Conservation (phyloP, 1,140 invertebrate species). For the Leptopilina boulardi region DNA sequence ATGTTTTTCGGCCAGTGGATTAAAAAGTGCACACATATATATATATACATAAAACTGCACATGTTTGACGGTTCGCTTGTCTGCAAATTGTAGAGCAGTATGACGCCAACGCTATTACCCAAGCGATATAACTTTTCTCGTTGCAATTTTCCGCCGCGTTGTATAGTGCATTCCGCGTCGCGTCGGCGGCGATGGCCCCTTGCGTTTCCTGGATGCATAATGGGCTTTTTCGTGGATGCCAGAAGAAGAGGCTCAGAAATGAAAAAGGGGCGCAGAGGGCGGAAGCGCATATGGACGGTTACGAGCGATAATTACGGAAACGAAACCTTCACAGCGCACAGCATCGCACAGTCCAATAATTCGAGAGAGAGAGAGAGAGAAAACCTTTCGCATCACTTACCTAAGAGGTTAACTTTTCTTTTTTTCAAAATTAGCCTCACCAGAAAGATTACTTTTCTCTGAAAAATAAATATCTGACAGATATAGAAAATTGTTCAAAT, state of each 20-base stretch:
- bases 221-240: slow-evolving; percentile 54
- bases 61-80: slow-evolving; percentile 20
- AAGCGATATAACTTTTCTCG: slow-evolving; percentile 53
- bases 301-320: slow-evolving; percentile 55
- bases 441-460: too few relatives aligned
- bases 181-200: slow-evolving; percentile 1
- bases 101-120: slow-evolving; percentile 50
- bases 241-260: slow-evolving; percentile 41
- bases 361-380: too few relatives aligned
- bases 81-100: slow-evolving; percentile 30
- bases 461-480: too few relatives aligned
- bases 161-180: slow-evolving; percentile 46
- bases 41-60: slow-evolving; percentile 29
- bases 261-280: slow-evolving; percentile 39
- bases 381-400: not conserved
- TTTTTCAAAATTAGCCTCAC: not conserved
- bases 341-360: slow-evolving; percentile 42
- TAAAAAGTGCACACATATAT: slow-evolving; percentile 25
- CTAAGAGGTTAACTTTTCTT: not conserved
- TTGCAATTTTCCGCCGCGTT: slow-evolving; percentile 56
- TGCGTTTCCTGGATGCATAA: slow-evolving; percentile 47
- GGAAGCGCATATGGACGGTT: slow-evolving; percentile 49
- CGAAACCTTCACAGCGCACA: slow-evolving; percentile 44
- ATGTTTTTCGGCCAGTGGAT: slow-evolving; percentile 8
- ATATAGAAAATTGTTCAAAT: too few relatives aligned